Conservation (phyloP, 64 coral and sea anemone species). For the Exaiptasia diaphana region DNA sequence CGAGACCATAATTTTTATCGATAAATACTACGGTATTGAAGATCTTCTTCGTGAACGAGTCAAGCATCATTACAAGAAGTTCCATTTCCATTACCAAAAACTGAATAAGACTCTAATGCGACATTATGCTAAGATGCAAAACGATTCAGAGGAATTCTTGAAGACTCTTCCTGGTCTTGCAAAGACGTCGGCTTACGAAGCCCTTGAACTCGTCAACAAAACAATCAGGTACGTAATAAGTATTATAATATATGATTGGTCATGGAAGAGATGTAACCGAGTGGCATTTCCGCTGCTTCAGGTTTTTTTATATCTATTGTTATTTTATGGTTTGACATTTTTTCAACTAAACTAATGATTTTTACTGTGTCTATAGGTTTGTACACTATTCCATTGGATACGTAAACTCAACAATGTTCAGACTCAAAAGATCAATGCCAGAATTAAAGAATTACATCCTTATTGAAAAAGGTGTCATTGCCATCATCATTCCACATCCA, state of each 20-base stretch:
- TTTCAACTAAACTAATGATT: background rate
- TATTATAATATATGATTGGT: background rate
- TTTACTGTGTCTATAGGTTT: background rate
- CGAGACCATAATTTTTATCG: slow-evolving; percentile 55
- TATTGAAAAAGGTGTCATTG: slow-evolving; percentile 41
- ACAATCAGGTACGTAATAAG: slow-evolving; percentile 36
- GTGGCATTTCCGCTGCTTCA: too few relatives aligned
- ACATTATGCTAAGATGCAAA: background rate
- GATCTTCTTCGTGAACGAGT: slow-evolving; percentile 7
- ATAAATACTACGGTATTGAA: slow-evolving; percentile 80
- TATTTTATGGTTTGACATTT: too few relatives aligned
- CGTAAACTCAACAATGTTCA: slow-evolving; percentile 22
- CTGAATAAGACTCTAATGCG: background rate
- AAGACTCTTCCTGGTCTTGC: slow-evolving; percentile 21
- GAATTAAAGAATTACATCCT: slow-evolving; percentile 65
- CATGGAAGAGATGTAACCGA: background rate
- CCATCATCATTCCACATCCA: slow-evolving; percentile 62
- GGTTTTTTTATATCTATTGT: too few relatives aligned
- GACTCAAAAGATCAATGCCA: slow-evolving; percentile 39
- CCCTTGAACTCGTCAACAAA: slow-evolving; percentile 43
- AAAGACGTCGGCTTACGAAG: slow-evolving; percentile 13
- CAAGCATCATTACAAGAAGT: background rate
- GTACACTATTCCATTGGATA: slow-evolving; percentile 35
- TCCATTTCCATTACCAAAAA: background rate
- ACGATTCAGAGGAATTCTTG: background rate